Conservation (phyloP, 2,113 vertebrate species). For the Apteryx mantelli region DNA sequence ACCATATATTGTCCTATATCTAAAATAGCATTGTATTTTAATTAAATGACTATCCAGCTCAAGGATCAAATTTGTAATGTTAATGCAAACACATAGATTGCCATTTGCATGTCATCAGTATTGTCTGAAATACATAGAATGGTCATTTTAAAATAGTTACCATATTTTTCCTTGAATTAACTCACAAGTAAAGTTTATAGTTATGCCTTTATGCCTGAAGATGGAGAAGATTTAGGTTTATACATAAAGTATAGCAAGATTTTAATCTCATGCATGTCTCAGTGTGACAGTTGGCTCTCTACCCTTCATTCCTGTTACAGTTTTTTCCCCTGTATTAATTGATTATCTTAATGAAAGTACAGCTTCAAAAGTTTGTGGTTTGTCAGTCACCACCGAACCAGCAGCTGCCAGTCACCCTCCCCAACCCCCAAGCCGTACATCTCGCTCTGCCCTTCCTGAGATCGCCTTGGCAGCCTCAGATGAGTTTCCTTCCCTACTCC, state of each 20-base stretch:
- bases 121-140: neutral
- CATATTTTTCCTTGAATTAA: neutral
- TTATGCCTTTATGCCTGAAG: neutral
- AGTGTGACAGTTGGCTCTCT: accelerated
- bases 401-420: neutral
- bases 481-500: neutral
- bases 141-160: neutral
- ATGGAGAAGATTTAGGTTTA: neutral
- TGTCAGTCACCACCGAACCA: neutral
- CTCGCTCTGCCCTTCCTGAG: neutral
- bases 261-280: neutral
- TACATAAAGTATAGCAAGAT: neutral
- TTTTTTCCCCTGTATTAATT: neutral
- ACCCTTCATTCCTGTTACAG: accelerated
- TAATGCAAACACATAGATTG: neutral
- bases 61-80: neutral
- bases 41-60: neutral
- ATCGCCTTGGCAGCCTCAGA: accelerated
- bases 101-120: neutral
- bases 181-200: accelerated
- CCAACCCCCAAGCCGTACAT: neutral
- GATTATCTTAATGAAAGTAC: neutral
- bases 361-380: neutral
- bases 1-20: neutral
- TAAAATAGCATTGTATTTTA: neutral